A percentile compares a stretch with the other conserved stretches of the same genome.
phyloP scores from a whole-genome alignment of 2,797 vertebrate genomes.

The Morelia viridis region DNA sequence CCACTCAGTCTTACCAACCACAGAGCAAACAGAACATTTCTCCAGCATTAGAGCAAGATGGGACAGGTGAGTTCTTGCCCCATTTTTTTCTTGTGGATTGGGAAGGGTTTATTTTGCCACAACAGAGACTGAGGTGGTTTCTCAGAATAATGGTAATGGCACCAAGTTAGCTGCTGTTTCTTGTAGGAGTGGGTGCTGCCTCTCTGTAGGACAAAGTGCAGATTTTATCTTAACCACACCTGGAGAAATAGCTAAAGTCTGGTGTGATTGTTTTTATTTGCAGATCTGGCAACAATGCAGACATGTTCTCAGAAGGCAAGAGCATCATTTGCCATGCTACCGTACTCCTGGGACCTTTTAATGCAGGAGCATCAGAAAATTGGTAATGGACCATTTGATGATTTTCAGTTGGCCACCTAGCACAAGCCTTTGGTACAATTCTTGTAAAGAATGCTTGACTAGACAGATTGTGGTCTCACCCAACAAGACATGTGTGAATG shows the following conservation, averaged over 20 bases:
- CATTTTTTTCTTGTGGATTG: neutral
- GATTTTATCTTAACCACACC: neutral
- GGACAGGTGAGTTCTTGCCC: neutral
- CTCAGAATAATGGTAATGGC: neutral
- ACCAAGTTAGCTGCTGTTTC: neutral
- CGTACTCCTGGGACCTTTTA: neutral
- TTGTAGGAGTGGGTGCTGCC: neutral
- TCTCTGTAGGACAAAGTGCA: neutral
- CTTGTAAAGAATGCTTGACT: neutral
- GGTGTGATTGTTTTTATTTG: slow-evolving; percentile 5
- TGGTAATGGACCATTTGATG: neutral
- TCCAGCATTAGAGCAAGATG: neutral
- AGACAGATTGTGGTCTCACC: neutral
- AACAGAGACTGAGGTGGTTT: neutral
- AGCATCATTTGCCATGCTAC: neutral
- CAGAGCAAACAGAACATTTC: neutral
- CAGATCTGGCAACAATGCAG: neutral
- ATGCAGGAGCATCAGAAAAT: neutral
- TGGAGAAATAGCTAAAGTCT: neutral
- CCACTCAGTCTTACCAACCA: neutral
- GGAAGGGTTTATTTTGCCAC: neutral
- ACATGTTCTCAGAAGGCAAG: neutral
- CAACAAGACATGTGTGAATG: neutral
- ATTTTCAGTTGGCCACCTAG: neutral
- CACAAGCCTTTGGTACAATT: neutral